Base-by-base conservation (phyloP, 1,140 invertebrate species). In the Drosophila aff. region DNA sequence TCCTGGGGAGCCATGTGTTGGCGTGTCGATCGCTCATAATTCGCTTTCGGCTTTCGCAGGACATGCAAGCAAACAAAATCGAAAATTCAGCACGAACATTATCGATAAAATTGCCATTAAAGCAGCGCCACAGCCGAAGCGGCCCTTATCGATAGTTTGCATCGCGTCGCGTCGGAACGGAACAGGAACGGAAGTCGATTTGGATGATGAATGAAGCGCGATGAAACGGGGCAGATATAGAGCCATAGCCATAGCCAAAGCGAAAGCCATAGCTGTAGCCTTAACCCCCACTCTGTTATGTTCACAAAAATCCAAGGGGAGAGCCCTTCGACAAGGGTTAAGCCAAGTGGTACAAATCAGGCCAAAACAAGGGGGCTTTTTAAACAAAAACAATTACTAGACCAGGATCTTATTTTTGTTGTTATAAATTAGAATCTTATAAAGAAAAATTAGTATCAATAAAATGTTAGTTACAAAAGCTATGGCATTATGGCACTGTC, bases 31-130 rank as follows among this genome's bases (percentile, higher is more conserved):
- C 85, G 85, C 85, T 90, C 85, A 90, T 90, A 90, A 90, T 90
- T 90, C 77, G 76, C 59, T 71, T 71, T 69, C 33, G 64, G 49
- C 40, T 28, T 5, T 46, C 69, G 50, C 28, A 50, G 28, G 81
- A 85, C 85, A 90, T 91, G 86, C 85, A 91, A 90, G 85, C 79
- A 89, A 89, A 90, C 85, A 89, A 90, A 90, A 91, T 91, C 86
- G 86, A 91, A 91, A 91, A 90, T 90, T 85, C 85, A 85, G 77
- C 86, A 91, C 86, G 86, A 91, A 91, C 86, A 91, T 91, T 91
- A 91, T 91, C 86, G 86, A 91, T 91, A 91, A 91, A 91, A 91
- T 91, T 91, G 86, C 86, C 86, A 91, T 91, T 91, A 91, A 91
- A 81, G 81, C 78, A 52, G 50, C 53, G 52, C 47, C 59, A 46